phyloP scores from a whole-genome alignment of 2,888 invertebrate species.

The Pharmacophagus antenor region DNA sequence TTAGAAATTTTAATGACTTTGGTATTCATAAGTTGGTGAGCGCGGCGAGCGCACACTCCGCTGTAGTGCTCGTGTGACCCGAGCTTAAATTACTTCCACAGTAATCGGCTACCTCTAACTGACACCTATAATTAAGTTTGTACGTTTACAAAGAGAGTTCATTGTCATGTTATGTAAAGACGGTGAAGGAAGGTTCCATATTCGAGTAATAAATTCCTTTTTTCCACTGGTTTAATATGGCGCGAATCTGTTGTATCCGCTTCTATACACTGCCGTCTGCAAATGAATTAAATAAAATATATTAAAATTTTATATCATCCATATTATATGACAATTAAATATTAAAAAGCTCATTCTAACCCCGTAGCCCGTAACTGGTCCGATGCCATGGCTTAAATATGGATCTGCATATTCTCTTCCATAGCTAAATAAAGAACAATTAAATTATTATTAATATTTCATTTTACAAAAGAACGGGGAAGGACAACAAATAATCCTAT shows the following conservation, averaged over 20 bases:
- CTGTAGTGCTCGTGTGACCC: slow-evolving; percentile 47
- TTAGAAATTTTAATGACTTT: slow-evolving; percentile 78
- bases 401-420: slow-evolving; percentile 96
- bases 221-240: slow-evolving; percentile 87
- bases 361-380: slow-evolving; percentile 98
- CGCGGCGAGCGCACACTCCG: slow-evolving; percentile 29
- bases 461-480: too few species aligned
- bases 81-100: slow-evolving; percentile 66
- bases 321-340: neutral
- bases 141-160: slow-evolving; percentile 80
- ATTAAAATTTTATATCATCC: neutral
- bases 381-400: slow-evolving; percentile 96
- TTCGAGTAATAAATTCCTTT: slow-evolving; percentile 71
- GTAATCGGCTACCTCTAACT: slow-evolving; percentile 72
- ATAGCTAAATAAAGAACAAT: slow-evolving; percentile 80
- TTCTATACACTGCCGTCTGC: slow-evolving; percentile 95
- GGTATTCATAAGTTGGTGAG: slow-evolving; percentile 66
- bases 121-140: slow-evolving; percentile 73
- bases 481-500: too few species aligned
- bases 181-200: slow-evolving; percentile 65
- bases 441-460: neutral
- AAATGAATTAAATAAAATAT: slow-evolving; percentile 25
- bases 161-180: slow-evolving; percentile 77
- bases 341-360: slow-evolving; percentile 82
- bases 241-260: slow-evolving; percentile 96